phyloP scores from a whole-genome alignment of 1,140 invertebrate species.

The Schlechtendalia chinensis region DNA sequence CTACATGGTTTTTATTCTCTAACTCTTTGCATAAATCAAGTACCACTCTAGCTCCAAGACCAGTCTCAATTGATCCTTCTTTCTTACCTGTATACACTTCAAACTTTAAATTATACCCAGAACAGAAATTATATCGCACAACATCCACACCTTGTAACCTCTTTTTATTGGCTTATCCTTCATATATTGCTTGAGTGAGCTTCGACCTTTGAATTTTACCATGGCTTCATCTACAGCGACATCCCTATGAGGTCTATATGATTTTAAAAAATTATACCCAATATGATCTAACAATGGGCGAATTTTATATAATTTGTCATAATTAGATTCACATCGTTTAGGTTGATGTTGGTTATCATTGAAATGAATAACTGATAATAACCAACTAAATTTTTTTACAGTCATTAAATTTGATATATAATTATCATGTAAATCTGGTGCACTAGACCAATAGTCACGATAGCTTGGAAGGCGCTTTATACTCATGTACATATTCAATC shows the following conservation, averaged over 20 bases:
- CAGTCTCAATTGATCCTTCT: slow-evolving; percentile 47
- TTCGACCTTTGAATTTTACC: slow-evolving; percentile 53
- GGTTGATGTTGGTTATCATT: slow-evolving; percentile 18
- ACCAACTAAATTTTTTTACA: too few relatives aligned
- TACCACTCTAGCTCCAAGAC: slow-evolving; percentile 52
- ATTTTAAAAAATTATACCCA: slow-evolving; percentile 36
- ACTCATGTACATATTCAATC: background rate
- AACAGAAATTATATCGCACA: slow-evolving; percentile 40
- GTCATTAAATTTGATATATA: too few relatives aligned
- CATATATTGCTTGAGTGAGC: slow-evolving; percentile 53
- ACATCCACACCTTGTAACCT: slow-evolving; percentile 53
- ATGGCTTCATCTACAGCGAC: slow-evolving; percentile 54
- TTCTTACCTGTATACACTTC: slow-evolving; percentile 53
- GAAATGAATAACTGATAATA: background rate
- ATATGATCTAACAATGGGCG: slow-evolving; percentile 44
- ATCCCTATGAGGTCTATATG: slow-evolving; percentile 22
- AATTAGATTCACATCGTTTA: slow-evolving; percentile 43
- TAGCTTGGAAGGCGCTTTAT: background rate
- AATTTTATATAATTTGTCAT: slow-evolving; percentile 52
- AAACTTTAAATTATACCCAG: slow-evolving; percentile 51
- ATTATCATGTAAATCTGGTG: slow-evolving; percentile 1
- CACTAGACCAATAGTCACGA: slow-evolving; percentile 7
- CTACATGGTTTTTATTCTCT: slow-evolving; percentile 52
- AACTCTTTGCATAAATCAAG: slow-evolving; percentile 51
- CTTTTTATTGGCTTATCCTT: slow-evolving; percentile 52